These are phyloP conservation scores for Bagarius yarrelli DNA, from an alignment of 2,113 vertebrate genomes.

Conservation along the genomic window DNA sequence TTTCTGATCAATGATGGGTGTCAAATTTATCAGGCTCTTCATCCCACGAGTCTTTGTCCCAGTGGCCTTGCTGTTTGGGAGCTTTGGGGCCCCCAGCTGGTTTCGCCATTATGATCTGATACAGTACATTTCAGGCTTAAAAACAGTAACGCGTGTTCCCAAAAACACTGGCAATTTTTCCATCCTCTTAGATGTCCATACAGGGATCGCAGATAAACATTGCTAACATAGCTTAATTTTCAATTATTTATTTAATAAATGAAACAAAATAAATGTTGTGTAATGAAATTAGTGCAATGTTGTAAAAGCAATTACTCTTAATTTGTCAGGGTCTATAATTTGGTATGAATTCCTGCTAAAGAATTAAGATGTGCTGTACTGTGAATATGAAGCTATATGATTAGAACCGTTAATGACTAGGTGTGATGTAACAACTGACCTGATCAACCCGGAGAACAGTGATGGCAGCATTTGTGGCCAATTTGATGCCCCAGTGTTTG, in stretches of 20 bases:
- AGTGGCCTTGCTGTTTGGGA: slow-evolving; percentile 87
- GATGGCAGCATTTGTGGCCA: slow-evolving; percentile 92
- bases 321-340: background rate
- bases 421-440: slow-evolving; percentile 68
- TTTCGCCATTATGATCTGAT: slow-evolving; percentile 95
- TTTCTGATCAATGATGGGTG: slow-evolving; percentile 67
- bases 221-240: background rate
- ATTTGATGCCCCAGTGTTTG: slow-evolving; percentile 91
- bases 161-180: background rate
- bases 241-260: background rate
- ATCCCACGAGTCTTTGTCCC: slow-evolving; percentile 89
- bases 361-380: background rate
- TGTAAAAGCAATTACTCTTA: background rate
- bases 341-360: background rate
- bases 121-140: slow-evolving; percentile 55
- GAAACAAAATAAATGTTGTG: background rate
- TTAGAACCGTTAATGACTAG: background rate
- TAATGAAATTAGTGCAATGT: background rate
- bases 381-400: background rate
- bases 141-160: background rate
- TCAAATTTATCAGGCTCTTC: slow-evolving; percentile 82
- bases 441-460: slow-evolving; percentile 95
- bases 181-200: background rate
- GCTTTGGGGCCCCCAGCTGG: slow-evolving; percentile 85
- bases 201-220: too few species aligned